These are phyloP conservation scores for Syngnathus floridae DNA, from an alignment of 2,113 vertebrate species.

Conservation along the genomic window DNA sequence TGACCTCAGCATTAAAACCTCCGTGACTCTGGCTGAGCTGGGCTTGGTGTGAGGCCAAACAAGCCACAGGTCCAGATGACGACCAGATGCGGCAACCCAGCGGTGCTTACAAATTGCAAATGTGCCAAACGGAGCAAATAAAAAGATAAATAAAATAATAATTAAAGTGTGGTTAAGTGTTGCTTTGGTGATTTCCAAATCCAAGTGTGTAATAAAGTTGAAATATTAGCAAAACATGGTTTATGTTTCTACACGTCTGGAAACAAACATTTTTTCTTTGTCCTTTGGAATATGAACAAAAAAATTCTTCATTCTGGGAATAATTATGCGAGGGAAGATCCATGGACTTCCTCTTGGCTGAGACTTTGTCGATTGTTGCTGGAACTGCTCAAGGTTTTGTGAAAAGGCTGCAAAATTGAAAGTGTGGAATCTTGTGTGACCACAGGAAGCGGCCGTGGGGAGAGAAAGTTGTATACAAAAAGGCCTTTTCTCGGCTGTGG, in stretches of 20 bases:
- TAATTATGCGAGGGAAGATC: constrained; percentile 7
- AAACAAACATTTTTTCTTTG: too few relatives aligned
- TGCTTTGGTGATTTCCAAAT: constrained; percentile 17
- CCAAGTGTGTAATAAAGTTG: neutral
- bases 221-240: too few relatives aligned
- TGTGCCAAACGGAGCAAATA: constrained; percentile 1
- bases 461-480: constrained; percentile 20
- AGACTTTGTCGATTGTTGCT: constrained; percentile 5
- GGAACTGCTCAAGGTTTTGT: constrained; percentile 20
- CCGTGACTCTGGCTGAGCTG: constrained; percentile 39
- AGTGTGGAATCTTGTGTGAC: constrained; percentile 28
- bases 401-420: constrained; percentile 6
- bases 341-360: constrained; percentile 5
- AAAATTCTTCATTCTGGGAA: neutral
- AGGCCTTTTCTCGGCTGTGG: constrained; percentile 16
- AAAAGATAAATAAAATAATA: neutral
- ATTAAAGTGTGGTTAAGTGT: neutral
- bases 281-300: too few relatives aligned
- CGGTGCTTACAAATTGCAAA: constrained; percentile 1
- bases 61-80: constrained; percentile 55
- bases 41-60: constrained; percentile 47
- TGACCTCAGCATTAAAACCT: constrained; percentile 20
- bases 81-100: constrained; percentile 48
- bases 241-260: too few relatives aligned
- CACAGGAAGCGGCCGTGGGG: constrained; percentile 41